Evolutionary conservation across 2,797 vertebrate species (phyloP), one percentile per base, ranked within the genome.

Genomic region (Sebastes alutus): DNA sequence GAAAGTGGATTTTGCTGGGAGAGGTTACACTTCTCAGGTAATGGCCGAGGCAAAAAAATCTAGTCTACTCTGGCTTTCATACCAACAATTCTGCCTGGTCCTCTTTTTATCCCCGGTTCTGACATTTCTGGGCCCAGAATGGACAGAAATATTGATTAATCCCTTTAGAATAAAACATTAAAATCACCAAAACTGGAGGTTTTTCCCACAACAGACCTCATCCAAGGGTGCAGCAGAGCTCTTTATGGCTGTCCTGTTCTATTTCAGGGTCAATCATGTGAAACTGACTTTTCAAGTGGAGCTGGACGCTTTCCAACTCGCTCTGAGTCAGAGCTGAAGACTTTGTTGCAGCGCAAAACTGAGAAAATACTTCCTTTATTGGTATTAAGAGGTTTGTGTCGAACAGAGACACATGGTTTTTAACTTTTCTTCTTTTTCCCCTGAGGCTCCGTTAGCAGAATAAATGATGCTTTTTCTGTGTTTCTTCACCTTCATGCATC

Each of bases 211-310:
- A 52, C 69, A 71, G 75, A 55, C 30, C 29, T 27, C 25, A 33
- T 81, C 18, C 35, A 2, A 49, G 60, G 60, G 29, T 55, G 73
- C 69, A 72, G 76, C 65, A 54, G 80, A 60, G 73, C 70, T 84
- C 67, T 67, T 88, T 66, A 77, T 56, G 80, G 66, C 75, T 20
- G 81, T 75, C 78, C 81, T 74, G 52, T 84, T 84, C 84, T 85
- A 80, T 89, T 88, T 83, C 72, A 77, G 78, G 86, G 64, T 80
- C 61, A 77, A 68, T 87, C 78, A 49, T 54, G 59, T 85, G 84
- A 80, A 75, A 74, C 72, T 72, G 46, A 18, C 60, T 87, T 75
- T 84, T 87, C 60, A 82, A 77, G 55, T 55, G 64, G 67, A 60
- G 38, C 75, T 87, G 85, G 78, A 81, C 8, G 2, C 6, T 0